Conservation (phyloP, 2,888 invertebrate genomes). For the Harmothoe impar region DNA sequence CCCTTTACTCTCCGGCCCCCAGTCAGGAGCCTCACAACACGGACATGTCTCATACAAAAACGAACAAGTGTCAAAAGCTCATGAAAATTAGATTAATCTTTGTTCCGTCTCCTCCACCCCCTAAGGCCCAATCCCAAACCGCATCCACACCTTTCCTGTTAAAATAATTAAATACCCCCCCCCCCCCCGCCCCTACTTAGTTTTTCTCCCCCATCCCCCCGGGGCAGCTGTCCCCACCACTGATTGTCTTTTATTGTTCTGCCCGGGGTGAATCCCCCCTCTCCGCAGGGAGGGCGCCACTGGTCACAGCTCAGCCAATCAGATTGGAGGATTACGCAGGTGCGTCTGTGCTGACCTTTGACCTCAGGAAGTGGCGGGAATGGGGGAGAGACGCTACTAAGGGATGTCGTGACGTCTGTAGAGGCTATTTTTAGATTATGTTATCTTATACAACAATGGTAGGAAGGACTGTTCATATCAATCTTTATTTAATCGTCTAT, state of each 20-base stretch:
- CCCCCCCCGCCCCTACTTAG: no score
- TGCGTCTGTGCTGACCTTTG: constrained; percentile 8
- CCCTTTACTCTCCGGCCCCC: not conserved
- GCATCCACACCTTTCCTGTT: constrained; percentile 4
- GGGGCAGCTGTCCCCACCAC: not conserved
- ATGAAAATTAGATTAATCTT: constrained; percentile 2
- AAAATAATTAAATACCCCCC: constrained; percentile 22
- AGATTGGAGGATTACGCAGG: constrained; percentile 20
- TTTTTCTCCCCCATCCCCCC: not conserved
- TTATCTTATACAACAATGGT: no score
- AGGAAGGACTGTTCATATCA: no score
- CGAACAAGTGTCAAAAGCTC: not conserved
- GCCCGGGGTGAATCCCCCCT: no score
- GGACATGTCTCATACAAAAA: not conserved
- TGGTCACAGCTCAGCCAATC: not conserved
- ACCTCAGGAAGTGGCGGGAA: constrained; percentile 37
- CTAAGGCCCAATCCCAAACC: not conserved
- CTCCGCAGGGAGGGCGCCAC: constrained; percentile 23
- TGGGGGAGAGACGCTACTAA: not conserved
- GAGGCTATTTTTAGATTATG: no score
- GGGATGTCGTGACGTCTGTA: no score
- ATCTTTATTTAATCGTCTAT: no score
- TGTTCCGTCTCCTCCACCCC: not conserved
- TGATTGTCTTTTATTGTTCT: constrained; percentile 30
- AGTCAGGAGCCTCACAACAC: not conserved